Percentiles rank a stretch among this genome's conserved stretches.
These are phyloP conservation scores for Esox masquinongy DNA, from an alignment of 2,797 vertebrate genomes.

Conservation along the genomic window DNA sequence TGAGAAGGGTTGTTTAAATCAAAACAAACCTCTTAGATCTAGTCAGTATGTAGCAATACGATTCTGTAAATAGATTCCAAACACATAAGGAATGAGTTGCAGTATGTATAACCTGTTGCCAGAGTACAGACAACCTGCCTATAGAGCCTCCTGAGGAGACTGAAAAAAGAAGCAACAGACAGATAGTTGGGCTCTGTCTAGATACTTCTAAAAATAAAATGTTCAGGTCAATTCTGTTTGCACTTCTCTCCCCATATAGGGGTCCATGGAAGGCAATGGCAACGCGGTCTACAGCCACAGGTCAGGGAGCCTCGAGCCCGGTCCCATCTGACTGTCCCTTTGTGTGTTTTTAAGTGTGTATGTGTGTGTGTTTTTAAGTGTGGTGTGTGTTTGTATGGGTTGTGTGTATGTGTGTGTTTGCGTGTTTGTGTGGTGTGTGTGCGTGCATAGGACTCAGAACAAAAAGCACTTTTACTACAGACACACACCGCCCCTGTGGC, in stretches of 20 bases:
- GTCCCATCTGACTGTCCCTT: constrained; percentile 50
- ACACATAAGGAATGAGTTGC: constrained; percentile 41
- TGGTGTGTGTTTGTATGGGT: constrained; percentile 1
- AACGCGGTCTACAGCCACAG: constrained; percentile 54
- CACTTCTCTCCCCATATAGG: constrained; percentile 50
- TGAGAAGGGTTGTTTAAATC: background rate
- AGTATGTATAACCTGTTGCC: constrained; percentile 68
- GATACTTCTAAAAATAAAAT: constrained; percentile 69
- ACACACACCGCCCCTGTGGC: constrained; percentile 17
- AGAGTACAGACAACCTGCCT: constrained; percentile 60
- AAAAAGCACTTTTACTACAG: constrained; percentile 44
- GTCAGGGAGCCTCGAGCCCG: constrained; percentile 55
- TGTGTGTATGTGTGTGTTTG: constrained; percentile 1
- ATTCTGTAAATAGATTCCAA: background rate
- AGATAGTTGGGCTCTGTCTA: constrained; percentile 43
- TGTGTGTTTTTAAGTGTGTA: background rate
- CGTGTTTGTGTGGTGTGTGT: constrained; percentile 7
- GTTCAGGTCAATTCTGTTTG: constrained; percentile 63
- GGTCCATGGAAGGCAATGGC: constrained; percentile 68
- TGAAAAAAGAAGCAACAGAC: constrained; percentile 58
- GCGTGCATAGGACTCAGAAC: constrained; percentile 42
- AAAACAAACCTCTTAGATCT: background rate
- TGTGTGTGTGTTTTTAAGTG: constrained; percentile 12
- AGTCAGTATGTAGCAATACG: background rate
- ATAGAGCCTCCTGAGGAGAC: constrained; percentile 50